Evolutionary conservation across 1,140 invertebrate genomes (phyloP).

Genomic region (Daktulosphaira vitifoliae): DNA sequence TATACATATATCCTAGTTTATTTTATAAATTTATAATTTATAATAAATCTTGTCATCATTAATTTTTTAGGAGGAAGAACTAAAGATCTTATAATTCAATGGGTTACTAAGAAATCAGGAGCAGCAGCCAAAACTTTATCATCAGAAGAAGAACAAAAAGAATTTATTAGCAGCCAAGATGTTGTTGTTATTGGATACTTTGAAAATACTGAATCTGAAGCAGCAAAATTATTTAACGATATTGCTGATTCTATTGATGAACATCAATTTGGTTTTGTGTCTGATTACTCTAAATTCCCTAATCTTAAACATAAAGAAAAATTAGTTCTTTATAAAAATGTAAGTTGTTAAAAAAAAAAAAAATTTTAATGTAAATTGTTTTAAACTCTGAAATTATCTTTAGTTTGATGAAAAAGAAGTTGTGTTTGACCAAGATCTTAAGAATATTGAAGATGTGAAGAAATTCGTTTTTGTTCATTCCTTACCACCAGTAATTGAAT

Average conservation of each 20-base stretch:
- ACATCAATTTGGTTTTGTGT: slow-evolving; percentile 78
- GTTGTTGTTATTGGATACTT: slow-evolving; percentile 91
- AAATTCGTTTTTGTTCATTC: slow-evolving; percentile 78
- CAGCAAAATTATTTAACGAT: slow-evolving; percentile 74
- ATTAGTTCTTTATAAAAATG: slow-evolving; percentile 84
- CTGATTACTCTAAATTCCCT: slow-evolving; percentile 58
- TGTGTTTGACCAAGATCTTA: slow-evolving; percentile 64
- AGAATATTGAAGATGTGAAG: slow-evolving; percentile 58
- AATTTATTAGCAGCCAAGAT: slow-evolving; percentile 68
- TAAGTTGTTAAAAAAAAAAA: slow-evolving; percentile 43
- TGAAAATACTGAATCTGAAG: slow-evolving; percentile 65
- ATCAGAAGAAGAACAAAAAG: slow-evolving; percentile 72
- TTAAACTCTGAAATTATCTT: slow-evolving; percentile 44
- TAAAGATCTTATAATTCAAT: slow-evolving; percentile 83
- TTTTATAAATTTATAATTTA: background rate
- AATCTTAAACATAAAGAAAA: slow-evolving; percentile 50
- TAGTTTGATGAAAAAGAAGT: slow-evolving; percentile 89
- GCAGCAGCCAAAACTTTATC: slow-evolving; percentile 71
- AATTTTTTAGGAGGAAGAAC: slow-evolving; percentile 69
- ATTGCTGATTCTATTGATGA: slow-evolving; percentile 77
- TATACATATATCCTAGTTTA: too few relatives aligned
- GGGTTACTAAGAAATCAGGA: slow-evolving; percentile 95
- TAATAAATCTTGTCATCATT: background rate
- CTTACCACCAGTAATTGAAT: slow-evolving; percentile 90
- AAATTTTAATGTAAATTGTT: slow-evolving; percentile 34